Base-by-base conservation (phyloP, 2,113 vertebrate species). In the Sinocyclocheilus grahami region DNA sequence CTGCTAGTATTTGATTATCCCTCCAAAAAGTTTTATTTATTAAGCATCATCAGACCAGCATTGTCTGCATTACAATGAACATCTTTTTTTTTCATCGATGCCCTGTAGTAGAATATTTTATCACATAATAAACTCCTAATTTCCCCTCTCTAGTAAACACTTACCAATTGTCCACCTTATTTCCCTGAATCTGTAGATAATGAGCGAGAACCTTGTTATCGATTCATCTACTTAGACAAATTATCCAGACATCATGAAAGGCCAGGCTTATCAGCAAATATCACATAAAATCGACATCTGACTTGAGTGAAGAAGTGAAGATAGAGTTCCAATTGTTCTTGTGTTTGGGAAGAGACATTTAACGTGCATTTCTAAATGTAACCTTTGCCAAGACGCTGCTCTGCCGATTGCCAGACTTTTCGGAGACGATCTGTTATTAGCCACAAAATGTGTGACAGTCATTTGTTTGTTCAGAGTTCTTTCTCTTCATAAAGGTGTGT, bases 181-280 rank as follows among this genome's bases (percentile, higher is more conserved):
- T 13, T 14, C 30, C 30, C 39, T 75, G 10, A 58, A 58, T 78
- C 5, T 63, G 30, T 22, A 33, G 10, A 16, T 80, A 80, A 80
- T 80, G 22, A 42, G 13, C 3, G 8, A 80, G 20, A 24, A 5
- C 22, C 22, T 24, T 46, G 10, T 75, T 75, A 48, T 75, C 12
- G 42, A 75, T 5, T 13, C 0, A 4, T 58, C 2, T 37, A 8
- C 69, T 42, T 5, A 0, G 39, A 42, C 42, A 42, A 42, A 42
- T 42, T 33, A 48, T 46, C 37, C 80, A n/a, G 42, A 24, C 13
- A 12, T 33, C 81, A 13, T 4, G 90, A 92, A 91, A 89, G 90
- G 86, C 72, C 91, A 76, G 79, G 80, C 42, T 27, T 86, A 90
- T 85, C 55, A 67, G 89, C 89, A 86, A 91, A 90, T 91, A 91